Evolutionary conservation across 1,140 invertebrate genomes (phyloP).

Genomic region (Monomorium pharaonis): DNA sequence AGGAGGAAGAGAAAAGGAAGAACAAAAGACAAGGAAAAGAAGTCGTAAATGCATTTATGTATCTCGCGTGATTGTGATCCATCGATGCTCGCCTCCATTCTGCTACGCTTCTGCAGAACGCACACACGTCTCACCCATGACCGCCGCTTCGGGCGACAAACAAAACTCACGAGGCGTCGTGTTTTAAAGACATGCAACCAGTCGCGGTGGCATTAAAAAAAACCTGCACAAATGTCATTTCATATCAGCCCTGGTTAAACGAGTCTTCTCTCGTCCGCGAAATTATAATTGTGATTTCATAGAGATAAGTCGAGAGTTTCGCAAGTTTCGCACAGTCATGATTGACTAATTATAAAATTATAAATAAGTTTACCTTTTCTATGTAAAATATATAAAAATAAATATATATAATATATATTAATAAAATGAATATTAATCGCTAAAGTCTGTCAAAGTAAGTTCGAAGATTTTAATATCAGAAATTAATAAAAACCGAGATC

Average conservation of each 20-base stretch:
- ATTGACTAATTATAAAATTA: not conserved
- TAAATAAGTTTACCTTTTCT: not conserved
- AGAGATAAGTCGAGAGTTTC: not conserved
- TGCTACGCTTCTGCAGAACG: conserved; percentile 8
- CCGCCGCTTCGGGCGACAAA: not conserved
- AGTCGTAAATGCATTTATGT: conserved; percentile 81
- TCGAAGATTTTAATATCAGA: not conserved
- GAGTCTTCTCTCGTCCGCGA: not conserved
- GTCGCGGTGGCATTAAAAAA: not conserved
- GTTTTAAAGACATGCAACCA: not conserved
- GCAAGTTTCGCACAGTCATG: not conserved
- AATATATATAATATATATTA: not conserved
- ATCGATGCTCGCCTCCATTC: conserved; percentile 23
- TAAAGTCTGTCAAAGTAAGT: not conserved
- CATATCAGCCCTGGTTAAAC: not conserved
- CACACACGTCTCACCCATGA: not conserved
- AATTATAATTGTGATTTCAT: not conserved
- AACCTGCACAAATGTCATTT: not conserved
- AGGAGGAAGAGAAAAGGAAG: conserved; percentile 23
- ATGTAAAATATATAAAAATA: not conserved
- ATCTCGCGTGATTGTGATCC: conserved; percentile 72
- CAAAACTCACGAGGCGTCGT: not conserved
- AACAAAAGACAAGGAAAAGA: not conserved
- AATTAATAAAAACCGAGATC: not conserved
- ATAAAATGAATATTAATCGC: no score